A percentile compares a stretch with the other conserved stretches of the same genome.
These are phyloP conservation scores for Melanogrammus aeglefinus DNA, from an alignment of 2,797 vertebrate genomes.

Conservation along the genomic window DNA sequence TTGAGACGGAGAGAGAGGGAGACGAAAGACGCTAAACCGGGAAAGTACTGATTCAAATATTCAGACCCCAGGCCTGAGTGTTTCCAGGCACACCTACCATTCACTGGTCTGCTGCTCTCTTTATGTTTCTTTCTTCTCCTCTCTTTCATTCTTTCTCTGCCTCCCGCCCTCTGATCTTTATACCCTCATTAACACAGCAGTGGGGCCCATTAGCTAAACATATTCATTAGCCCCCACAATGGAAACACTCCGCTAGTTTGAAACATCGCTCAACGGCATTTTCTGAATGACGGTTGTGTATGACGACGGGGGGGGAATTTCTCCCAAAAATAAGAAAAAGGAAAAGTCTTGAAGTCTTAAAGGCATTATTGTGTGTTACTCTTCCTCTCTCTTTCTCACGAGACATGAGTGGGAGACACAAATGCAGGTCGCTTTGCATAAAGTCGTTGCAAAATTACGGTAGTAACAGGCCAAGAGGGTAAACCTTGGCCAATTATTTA, in stretches of 20 bases:
- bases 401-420: too few relatives aligned
- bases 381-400: too few relatives aligned
- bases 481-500: too few relatives aligned
- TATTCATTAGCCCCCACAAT: neutral
- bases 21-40: neutral
- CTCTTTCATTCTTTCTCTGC: neutral
- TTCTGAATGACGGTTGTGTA: too few relatives aligned
- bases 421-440: too few relatives aligned
- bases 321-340: too few relatives aligned
- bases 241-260: neutral
- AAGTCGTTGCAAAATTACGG: too few relatives aligned
- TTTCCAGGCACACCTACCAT: constrained; percentile 20
- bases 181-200: neutral
- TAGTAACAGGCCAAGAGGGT: too few relatives aligned
- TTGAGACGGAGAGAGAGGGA: neutral
- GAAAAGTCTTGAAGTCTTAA: too few relatives aligned
- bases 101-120: neutral
- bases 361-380: too few relatives aligned
- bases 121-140: neutral
- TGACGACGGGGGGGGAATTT: too few relatives aligned
- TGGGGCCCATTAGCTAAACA: constrained; percentile 8
- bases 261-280: too few relatives aligned
- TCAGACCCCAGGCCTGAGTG: constrained; percentile 19
- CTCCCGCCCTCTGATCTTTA: constrained; percentile 11
- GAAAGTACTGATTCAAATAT: neutral